A percentile compares a stretch with the other conserved stretches of the same genome.
Conservation (phyloP, 2,797 vertebrate genomes). For the Sebastiscus albofasciatus region DNA sequence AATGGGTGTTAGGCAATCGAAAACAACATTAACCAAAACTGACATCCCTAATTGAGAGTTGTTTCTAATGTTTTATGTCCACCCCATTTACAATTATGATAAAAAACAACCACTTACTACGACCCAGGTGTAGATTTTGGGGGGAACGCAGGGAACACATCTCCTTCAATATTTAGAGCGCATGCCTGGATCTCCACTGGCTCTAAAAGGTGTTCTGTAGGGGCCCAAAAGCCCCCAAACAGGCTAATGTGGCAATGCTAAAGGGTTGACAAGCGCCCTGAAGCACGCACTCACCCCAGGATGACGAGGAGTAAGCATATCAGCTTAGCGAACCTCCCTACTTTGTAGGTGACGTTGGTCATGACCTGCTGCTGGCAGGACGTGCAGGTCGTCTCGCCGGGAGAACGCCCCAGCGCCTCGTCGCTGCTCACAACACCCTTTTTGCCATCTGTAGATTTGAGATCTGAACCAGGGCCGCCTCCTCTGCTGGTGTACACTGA, state of each 20-base stretch:
- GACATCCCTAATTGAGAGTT: too few relatives aligned
- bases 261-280: too few relatives aligned
- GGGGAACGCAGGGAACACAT: too few relatives aligned
- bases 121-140: too few relatives aligned
- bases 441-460: not conserved
- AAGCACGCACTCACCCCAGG: conserved; percentile 80
- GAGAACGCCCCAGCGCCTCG: conserved; percentile 48
- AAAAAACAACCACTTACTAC: too few relatives aligned
- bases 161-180: too few relatives aligned
- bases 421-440: conserved; percentile 77
- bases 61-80: too few relatives aligned
- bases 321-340: conserved; percentile 85
- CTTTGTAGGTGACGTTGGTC: conserved; percentile 85
- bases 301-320: conserved; percentile 82
- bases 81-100: too few relatives aligned
- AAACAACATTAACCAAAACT: too few relatives aligned
- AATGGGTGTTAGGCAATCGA: too few relatives aligned
- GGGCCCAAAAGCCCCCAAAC: not conserved
- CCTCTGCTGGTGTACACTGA: conserved; percentile 49
- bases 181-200: too few relatives aligned
- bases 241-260: not conserved
- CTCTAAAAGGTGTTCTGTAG: not conserved
- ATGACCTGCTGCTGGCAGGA: conserved; percentile 88
- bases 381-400: conserved; percentile 84
- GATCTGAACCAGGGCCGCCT: conserved; percentile 47